phyloP scores from a whole-genome alignment of 1,140 invertebrate genomes.

The Leptoteleia sp. region DNA sequence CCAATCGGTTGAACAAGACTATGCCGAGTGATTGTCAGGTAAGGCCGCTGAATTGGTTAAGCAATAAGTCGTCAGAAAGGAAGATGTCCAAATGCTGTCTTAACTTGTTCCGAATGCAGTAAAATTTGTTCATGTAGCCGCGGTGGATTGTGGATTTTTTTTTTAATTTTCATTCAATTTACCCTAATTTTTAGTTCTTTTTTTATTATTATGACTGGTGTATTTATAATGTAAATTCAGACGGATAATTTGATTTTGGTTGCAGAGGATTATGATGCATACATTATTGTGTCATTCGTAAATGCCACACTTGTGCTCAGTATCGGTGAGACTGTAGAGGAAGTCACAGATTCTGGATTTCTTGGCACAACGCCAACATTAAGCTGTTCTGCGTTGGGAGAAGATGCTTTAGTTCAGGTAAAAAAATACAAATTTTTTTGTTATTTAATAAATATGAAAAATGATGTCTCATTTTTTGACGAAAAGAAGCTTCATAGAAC shows the following conservation, averaged over 20 bases:
- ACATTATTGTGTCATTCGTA: constrained; percentile 99
- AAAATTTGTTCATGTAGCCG: not conserved
- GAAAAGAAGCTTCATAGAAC: too few relatives aligned
- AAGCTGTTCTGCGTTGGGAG: constrained; percentile 97
- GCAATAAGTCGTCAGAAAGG: constrained; percentile 17
- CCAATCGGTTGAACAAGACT: constrained; percentile 77
- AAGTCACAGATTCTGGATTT: constrained; percentile 99
- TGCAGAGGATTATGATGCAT: constrained; percentile 99
- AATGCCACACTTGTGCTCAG: constrained; percentile 99
- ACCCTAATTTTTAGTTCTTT: too few relatives aligned
- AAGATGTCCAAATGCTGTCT: not conserved
- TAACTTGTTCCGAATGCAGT: constrained; percentile 1
- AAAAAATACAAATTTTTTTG: too few relatives aligned
- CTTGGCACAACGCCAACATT: constrained; percentile 98
- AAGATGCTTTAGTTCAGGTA: constrained; percentile 98
- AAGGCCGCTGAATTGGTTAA: constrained; percentile 69
- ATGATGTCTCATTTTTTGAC: too few relatives aligned
- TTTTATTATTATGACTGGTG: too few relatives aligned
- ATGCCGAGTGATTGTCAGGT: constrained; percentile 75
- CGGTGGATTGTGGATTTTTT: constrained; percentile 5
- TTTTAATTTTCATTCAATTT: constrained; percentile 2
- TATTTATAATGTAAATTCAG: constrained; percentile 27
- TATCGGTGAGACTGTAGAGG: constrained; percentile 99
- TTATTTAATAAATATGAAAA: too few relatives aligned
- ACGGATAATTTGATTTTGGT: constrained; percentile 82